These are phyloP conservation scores for Eupristina koningsbergeri DNA, from an alignment of 1,140 invertebrate genomes.

Conservation along the genomic window DNA sequence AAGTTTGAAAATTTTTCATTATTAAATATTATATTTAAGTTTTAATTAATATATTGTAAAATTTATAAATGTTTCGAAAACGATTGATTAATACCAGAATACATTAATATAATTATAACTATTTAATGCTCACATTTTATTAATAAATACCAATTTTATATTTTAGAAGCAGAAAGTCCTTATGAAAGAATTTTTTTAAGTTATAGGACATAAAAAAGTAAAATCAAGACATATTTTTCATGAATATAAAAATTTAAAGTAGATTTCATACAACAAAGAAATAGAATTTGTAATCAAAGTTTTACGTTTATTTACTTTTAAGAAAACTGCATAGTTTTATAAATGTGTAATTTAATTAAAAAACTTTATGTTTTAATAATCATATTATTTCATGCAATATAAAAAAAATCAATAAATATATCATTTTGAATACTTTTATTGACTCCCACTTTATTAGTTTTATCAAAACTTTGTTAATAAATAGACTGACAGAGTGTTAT, in stretches of 20 bases:
- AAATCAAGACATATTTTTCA: no score
- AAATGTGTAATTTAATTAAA: no score
- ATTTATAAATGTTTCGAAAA: not conserved
- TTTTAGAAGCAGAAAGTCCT: constrained; percentile 46
- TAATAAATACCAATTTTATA: constrained; percentile 1
- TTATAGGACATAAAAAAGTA: not conserved
- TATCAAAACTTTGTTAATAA: not conserved
- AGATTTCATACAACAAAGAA: no score
- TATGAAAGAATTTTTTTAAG: constrained; percentile 18
- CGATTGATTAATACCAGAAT: not conserved
- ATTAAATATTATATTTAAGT: not conserved
- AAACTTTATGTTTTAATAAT: no score
- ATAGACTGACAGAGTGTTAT: not conserved
- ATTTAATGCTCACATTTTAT: constrained; percentile 10
- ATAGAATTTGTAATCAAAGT: no score
- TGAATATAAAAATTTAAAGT: no score
- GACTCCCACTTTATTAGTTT: not conserved
- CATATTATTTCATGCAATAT: not conserved
- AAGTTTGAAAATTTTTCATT: not conserved
- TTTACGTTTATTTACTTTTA: no score
- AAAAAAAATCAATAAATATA: not conserved
- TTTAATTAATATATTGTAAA: not conserved
- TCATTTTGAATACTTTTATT: not conserved
- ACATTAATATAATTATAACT: not conserved
- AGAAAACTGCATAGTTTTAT: no score